These are phyloP conservation scores for Zaprionus inermis DNA, from an alignment of 1,140 invertebrate species.

Conservation along the genomic window DNA sequence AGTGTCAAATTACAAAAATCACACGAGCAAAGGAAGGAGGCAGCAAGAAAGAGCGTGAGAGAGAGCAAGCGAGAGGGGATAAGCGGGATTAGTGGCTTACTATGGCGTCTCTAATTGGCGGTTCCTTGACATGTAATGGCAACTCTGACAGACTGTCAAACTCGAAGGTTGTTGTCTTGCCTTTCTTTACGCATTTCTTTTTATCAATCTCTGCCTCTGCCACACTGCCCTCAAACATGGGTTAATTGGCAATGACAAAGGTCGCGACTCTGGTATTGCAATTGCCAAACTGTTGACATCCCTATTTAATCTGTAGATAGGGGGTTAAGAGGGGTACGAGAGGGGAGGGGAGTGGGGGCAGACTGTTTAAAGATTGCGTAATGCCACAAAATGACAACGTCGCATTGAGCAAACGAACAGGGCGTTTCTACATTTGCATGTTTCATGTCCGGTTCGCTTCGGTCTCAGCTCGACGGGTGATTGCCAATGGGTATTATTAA, in stretches of 20 bases:
- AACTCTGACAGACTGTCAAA: slow-evolving; percentile 70
- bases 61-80: slow-evolving; percentile 26
- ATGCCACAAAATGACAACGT: slow-evolving; percentile 42
- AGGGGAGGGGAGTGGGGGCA: background rate
- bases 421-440: slow-evolving; percentile 53
- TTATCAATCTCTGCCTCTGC: background rate
- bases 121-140: slow-evolving; percentile 49
- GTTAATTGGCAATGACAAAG: slow-evolving; percentile 79
- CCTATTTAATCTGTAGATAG: background rate
- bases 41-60: background rate
- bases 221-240: background rate
- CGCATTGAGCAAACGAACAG: slow-evolving; percentile 9
- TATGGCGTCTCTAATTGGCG: slow-evolving; percentile 51
- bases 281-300: slow-evolving; percentile 38
- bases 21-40: slow-evolving; percentile 36
- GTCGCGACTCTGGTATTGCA: slow-evolving; percentile 49
- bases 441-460: slow-evolving; percentile 24
- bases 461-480: slow-evolving; percentile 10
- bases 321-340: background rate
- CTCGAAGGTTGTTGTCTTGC: slow-evolving; percentile 21
- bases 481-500: slow-evolving; percentile 5
- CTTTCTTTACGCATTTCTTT: slow-evolving; percentile 20
- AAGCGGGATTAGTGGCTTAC: slow-evolving; percentile 70
- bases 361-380: slow-evolving; percentile 31
- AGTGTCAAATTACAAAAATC: slow-evolving; percentile 78